Conservation (phyloP, 2,888 invertebrate genomes). For the Dascillus cervinus region DNA sequence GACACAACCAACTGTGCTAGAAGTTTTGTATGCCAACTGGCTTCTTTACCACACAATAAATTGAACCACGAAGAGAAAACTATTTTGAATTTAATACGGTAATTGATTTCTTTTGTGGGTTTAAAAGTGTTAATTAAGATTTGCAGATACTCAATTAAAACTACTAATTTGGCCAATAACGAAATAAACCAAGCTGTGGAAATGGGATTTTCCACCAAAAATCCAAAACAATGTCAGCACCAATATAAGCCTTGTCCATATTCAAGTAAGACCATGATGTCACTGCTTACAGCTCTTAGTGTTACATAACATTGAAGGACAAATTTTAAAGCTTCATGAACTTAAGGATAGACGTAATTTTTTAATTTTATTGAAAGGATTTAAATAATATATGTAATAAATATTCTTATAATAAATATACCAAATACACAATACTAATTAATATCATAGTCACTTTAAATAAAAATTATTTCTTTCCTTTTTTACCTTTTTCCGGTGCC, state of each 20-base stretch:
- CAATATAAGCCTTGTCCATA: slow-evolving; percentile 36
- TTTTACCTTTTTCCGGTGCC: slow-evolving; percentile 30
- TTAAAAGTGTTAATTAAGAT: not conserved
- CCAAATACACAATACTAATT: not conserved
- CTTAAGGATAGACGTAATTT: not conserved
- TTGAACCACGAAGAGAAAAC: slow-evolving; percentile 29
- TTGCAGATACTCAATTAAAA: slow-evolving; percentile 9
- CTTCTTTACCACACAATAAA: slow-evolving; percentile 29
- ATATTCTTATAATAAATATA: too few relatives aligned
- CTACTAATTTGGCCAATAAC: slow-evolving; percentile 28
- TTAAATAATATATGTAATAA: too few relatives aligned
- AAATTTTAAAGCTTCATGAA: not conserved
- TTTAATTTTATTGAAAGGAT: too few relatives aligned
- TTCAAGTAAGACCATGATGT: slow-evolving; percentile 33
- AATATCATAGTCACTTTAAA: not conserved
- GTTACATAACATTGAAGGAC: slow-evolving; percentile 6
- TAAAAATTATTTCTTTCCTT: slow-evolving; percentile 26
- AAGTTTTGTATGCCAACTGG: slow-evolving; percentile 42
- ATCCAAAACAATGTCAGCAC: slow-evolving; percentile 29
- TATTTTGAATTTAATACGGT: slow-evolving; percentile 34
- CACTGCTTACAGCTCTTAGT: slow-evolving; percentile 29
- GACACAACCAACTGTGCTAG: slow-evolving; percentile 43
- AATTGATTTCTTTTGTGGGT: slow-evolving; percentile 8
- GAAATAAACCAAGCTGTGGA: slow-evolving; percentile 31
- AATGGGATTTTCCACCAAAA: slow-evolving; percentile 25